Evolutionary conservation across 1,140 invertebrate species (phyloP).

Genomic region (Heliconius nattereri): DNA sequence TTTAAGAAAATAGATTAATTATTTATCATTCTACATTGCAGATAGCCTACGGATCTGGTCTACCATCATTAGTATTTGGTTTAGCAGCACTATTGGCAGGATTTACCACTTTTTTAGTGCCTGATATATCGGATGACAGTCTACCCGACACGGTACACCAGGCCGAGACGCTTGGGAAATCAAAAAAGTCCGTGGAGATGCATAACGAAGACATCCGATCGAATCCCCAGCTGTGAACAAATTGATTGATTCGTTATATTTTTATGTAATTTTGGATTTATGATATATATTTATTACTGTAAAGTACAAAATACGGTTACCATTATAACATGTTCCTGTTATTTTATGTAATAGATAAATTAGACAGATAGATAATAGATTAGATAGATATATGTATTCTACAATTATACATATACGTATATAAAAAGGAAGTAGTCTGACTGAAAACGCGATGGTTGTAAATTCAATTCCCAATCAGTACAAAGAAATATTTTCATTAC

Average conservation of each 20-base stretch:
- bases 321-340: neutral
- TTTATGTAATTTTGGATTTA: constrained; percentile 4
- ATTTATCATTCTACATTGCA: constrained; percentile 37
- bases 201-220: constrained; percentile 15
- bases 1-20: neutral
- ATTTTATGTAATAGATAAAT: too few species aligned
- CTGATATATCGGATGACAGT: constrained; percentile 55
- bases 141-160: constrained; percentile 64
- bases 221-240: constrained; percentile 18
- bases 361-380: too few species aligned
- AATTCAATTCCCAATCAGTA: too few species aligned
- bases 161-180: constrained; percentile 52
- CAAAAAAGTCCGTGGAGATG: constrained; percentile 7
- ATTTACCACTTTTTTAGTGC: constrained; percentile 54
- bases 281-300: neutral
- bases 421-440: neutral
- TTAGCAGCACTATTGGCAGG: constrained; percentile 52
- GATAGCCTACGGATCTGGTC: constrained; percentile 59
- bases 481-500: too few species aligned
- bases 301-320: neutral
- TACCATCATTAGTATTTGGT: constrained; percentile 60
- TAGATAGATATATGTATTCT: neutral
- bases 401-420: neutral
- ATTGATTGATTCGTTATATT: constrained; percentile 15
- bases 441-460: too few species aligned